A percentile compares a stretch with the other conserved stretches of the same genome.
Conservation (phyloP, 1,140 invertebrate genomes). For the Drosophila athabasca region DNA sequence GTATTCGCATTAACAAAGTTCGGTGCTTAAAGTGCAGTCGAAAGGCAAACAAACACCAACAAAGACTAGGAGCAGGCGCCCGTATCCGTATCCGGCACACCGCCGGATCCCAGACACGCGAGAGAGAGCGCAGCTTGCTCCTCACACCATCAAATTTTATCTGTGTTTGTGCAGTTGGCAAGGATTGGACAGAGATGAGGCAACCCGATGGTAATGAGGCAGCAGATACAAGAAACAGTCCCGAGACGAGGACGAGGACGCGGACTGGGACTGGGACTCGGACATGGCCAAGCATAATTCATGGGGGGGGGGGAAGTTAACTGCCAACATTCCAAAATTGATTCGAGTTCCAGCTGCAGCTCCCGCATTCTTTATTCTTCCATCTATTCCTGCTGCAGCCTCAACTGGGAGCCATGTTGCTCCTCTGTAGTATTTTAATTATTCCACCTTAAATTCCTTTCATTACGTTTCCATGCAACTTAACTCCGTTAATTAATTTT, state of each 20-base stretch:
- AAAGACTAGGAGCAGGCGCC: slow-evolving; percentile 1
- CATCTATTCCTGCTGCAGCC: slow-evolving; percentile 7
- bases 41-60: slow-evolving; percentile 67
- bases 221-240: slow-evolving; percentile 29
- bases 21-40: slow-evolving; percentile 74
- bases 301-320: too few species aligned
- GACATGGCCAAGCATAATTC: slow-evolving; percentile 43
- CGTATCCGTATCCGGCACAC: neutral
- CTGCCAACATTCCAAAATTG: too few species aligned
- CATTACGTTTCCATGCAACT: slow-evolving; percentile 53
- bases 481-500: slow-evolving; percentile 73
- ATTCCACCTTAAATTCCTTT: slow-evolving; percentile 49
- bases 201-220: slow-evolving; percentile 38
- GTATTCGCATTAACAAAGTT: slow-evolving; percentile 80
- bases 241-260: neutral
- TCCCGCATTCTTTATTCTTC: neutral
- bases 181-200: neutral
- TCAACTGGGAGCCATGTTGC: neutral
- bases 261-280: neutral
- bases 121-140: slow-evolving; percentile 2
- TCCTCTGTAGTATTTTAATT: slow-evolving; percentile 26
- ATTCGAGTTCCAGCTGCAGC: neutral
- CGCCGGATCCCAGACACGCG: neutral
- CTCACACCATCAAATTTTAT: slow-evolving; percentile 57
- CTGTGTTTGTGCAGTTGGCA: slow-evolving; percentile 62